Evolutionary conservation across 2,113 vertebrate species (phyloP), one percentile per base, ranked within the genome.

Genomic region (Campylomormyrus tamandua): DNA sequence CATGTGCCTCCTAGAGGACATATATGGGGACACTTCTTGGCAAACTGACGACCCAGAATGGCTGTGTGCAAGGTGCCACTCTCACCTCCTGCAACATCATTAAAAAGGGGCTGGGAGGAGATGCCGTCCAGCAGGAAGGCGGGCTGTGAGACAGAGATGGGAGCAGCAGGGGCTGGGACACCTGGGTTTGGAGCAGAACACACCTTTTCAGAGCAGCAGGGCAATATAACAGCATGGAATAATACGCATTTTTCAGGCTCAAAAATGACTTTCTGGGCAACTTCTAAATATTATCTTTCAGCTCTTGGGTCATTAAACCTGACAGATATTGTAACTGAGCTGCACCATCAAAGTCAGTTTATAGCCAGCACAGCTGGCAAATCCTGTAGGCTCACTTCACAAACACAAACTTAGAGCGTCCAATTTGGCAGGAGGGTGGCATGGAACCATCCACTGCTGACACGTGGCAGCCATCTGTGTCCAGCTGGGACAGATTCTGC

Each of bases 91-190:
- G 97, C 90, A 91, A 97, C 96, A 93, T 99, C 98, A 96, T 98
- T 99, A 95, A 99, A 99, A 91, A 99, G 94, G 93, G 98, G 96
- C 92, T 96, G 98, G 91, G 97, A 96, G 83, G 96, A 94, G 92
- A 99, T 97, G 85, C 98, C 97, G 92, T 99, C 98, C 93, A 99
- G 94, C 90, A 99, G 96, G 93, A 99, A 99, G 0, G 96, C 90
- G 83, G 98, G 95, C 94, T 98, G 97, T 89, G 98, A 95, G 91
- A 97, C 90, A 96, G 98, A 92, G 42, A 94, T 92, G 91, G 95
- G 92, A 87, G 96, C 92, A 91, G 92, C 91, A 90, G 97, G 95
- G 21, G 96, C 91, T 50, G 97, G 96, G 91, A 95, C 94, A 35
- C 96, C 96, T 96, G 93, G 89, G 94, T 92, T 90, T 70, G 74